These are phyloP conservation scores for Drosophila imparisetae DNA, from an alignment of 2,888 invertebrate genomes.

Conservation along the genomic window DNA sequence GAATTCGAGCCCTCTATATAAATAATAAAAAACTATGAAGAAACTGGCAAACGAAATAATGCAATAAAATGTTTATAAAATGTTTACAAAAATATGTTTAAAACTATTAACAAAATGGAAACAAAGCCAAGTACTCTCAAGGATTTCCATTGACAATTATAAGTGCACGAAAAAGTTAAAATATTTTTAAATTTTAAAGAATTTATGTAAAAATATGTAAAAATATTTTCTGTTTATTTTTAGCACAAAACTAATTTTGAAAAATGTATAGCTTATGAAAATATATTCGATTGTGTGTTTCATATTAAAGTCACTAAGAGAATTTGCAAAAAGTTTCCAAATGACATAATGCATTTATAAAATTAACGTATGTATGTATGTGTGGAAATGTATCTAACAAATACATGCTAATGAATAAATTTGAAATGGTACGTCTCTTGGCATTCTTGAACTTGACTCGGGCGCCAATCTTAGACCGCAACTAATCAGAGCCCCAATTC, in stretches of 20 bases:
- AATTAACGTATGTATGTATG: conserved; percentile 29
- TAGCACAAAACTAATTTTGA: neutral
- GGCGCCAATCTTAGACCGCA: conserved; percentile 38
- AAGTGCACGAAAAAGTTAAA: neutral
- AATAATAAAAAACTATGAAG: neutral
- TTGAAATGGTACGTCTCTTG: conserved; percentile 20
- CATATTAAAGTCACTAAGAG: neutral
- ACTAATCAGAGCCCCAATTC: conserved; percentile 19
- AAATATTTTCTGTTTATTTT: neutral
- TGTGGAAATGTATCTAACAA: conserved; percentile 28
- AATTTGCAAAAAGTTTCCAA: conserved; percentile 19
- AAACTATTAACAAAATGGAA: neutral
- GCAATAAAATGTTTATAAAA: neutral
- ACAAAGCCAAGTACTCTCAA: neutral
- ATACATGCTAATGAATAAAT: conserved; percentile 24
- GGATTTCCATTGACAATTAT: neutral
- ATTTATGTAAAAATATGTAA: neutral
- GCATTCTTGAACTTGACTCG: conserved; percentile 40
- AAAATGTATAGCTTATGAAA: neutral
- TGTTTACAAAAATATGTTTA: neutral
- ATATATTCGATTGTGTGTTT: neutral
- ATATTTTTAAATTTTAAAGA: neutral
- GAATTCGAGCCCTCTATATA: neutral
- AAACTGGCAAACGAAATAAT: neutral
- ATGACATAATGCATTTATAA: conserved; percentile 23